Evolutionary conservation across 2,113 vertebrate genomes (phyloP).

Genomic region (Perca fluviatilis): DNA sequence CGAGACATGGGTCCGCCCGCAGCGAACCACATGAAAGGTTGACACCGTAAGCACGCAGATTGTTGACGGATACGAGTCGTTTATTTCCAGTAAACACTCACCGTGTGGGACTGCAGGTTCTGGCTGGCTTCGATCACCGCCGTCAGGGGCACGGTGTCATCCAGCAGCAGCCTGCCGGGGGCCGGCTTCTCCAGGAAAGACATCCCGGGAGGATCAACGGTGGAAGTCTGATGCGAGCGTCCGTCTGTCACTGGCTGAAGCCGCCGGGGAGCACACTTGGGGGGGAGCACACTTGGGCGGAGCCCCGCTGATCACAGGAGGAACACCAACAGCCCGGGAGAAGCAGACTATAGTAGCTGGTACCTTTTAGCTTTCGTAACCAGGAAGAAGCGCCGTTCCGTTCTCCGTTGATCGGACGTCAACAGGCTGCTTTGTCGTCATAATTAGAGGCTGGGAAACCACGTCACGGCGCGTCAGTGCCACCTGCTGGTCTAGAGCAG

Average conservation of each 20-base stretch:
- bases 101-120: conserved; percentile 95
- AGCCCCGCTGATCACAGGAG: not conserved
- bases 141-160: conserved; percentile 92
- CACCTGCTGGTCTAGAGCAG: conserved; percentile 33
- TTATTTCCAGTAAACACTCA: conserved; percentile 69
- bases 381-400: conserved; percentile 51
- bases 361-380: conserved; percentile 56
- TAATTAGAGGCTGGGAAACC: not conserved
- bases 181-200: conserved; percentile 91
- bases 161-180: conserved; percentile 88
- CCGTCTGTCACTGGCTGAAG: conserved; percentile 27
- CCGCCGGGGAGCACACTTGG: not conserved
- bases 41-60: too few relatives aligned
- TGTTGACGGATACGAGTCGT: not conserved
- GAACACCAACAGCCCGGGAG: not conserved
- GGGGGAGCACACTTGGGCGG: not conserved
- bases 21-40: rapidly evolving
- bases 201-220: conserved; percentile 78
- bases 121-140: conserved; percentile 94
- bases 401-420: conserved; percentile 31
- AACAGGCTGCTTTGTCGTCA: not conserved
- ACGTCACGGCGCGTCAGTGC: not conserved
- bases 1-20: rapidly evolving
- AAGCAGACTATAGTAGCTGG: not conserved
- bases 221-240: not conserved